These are phyloP conservation scores for Corythornis vintsioides DNA, from an alignment of 2,113 vertebrate genomes.

Conservation along the genomic window DNA sequence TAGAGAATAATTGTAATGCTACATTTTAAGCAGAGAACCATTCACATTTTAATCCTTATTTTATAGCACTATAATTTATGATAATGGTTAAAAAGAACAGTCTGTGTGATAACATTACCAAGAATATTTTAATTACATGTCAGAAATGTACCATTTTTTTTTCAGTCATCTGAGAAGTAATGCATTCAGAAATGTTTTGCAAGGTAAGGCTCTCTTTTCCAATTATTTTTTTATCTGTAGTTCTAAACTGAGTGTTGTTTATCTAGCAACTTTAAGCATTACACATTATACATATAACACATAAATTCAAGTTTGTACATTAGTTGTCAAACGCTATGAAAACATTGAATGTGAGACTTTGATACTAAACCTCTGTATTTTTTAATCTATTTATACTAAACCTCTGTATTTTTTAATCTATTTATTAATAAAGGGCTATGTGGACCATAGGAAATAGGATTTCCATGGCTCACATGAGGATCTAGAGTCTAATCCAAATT, in stretches of 20 bases:
- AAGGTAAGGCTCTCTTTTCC: background rate
- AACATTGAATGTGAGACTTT: background rate
- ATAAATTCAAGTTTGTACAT: background rate
- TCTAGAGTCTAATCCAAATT: background rate
- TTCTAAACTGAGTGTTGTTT: background rate
- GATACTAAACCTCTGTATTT: background rate
- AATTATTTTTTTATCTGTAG: background rate
- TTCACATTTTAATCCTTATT: background rate
- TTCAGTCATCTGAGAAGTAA: background rate
- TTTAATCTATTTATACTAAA: background rate
- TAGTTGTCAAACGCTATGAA: background rate
- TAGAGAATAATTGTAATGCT: background rate
- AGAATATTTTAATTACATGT: constrained; percentile 27
- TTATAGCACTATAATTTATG: background rate
- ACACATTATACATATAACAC: background rate
- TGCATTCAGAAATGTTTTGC: background rate
- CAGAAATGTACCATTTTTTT: background rate
- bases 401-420: background rate
- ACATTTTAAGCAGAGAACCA: background rate
- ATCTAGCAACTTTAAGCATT: background rate
- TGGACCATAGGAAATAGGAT: background rate
- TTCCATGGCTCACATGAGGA: background rate
- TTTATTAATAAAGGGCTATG: background rate
- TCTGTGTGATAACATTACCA: background rate
- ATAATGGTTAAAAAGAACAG: background rate